Base-by-base conservation (phyloP, 2,888 invertebrate species). In the Stenoptilia bipunctidactyla region DNA sequence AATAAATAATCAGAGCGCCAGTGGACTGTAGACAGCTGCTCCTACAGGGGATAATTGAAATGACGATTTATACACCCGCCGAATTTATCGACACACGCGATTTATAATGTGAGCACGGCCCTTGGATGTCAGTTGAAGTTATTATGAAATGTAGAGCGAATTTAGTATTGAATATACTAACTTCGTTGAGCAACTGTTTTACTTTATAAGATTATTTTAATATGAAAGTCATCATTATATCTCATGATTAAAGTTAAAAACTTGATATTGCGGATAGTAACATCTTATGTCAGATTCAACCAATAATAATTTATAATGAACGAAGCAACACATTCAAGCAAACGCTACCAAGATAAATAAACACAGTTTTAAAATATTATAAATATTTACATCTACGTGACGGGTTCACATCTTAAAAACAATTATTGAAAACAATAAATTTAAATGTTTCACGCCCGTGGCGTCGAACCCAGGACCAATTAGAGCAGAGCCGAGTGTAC, bases 401-500 rank as follows among this genome's bases (percentile, higher is more conserved):
- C 53, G 53, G 55, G 59, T 62, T 61, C 55, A 57, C 58, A 68
- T 65, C 61, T 67, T 68, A 66, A 75, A 80, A 80, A 79, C 76
- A 80, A 77, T 82, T 76, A 79, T 71, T 67, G 61, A 66, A 66
- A 64, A 63, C 69, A 68, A 82, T 83, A 80, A 82, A 79, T 82
- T 69, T 65, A 56, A 62, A 61, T 58, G 68, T 70, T 75, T 68
- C 64, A 66, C 66, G 80, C 80, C 82, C 51, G 62, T 70, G 74
- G 82, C 79, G 59, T 63, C 63, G 69, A 66, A 69, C 70, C 67
- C 64, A 14, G 61, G 71, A 74, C 76, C 83, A 82, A 83, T 83
- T 83, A 82, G 82, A 68, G 64, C 55, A 56, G 53, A 57, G 60
- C 61, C 60, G 59, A 65, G 66, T 67, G 70, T 70, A 75, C 69